Evolutionary conservation across 2,797 vertebrate species (phyloP).

Genomic region (Danio albolineatus): DNA sequence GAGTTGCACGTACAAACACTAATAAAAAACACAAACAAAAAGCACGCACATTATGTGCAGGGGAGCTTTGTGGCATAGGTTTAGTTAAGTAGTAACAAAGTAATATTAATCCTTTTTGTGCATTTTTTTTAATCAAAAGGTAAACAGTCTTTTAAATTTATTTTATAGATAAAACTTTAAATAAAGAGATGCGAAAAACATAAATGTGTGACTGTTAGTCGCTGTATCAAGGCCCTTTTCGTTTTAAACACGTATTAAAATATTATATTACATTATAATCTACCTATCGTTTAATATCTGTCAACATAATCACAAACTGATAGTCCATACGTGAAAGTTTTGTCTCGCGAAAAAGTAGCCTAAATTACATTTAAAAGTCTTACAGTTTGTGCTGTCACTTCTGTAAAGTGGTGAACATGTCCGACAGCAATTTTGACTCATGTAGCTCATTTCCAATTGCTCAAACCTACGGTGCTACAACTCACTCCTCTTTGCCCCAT

Average conservation of each 20-base stretch:
- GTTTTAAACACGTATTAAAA: background rate
- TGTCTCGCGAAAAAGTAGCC: too few species aligned
- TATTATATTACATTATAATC: background rate
- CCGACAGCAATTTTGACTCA: too few species aligned
- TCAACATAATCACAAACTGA: background rate
- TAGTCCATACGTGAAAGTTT: background rate
- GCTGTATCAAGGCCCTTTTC: background rate
- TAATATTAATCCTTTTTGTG: background rate
- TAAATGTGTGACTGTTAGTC: background rate
- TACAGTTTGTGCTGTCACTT: background rate
- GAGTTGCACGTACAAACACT: background rate
- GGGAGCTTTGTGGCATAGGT: background rate
- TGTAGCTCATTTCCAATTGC: slow-evolving; percentile 5
- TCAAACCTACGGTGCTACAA: background rate
- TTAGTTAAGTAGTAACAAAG: background rate
- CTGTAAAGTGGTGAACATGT: too few species aligned
- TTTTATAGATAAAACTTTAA: background rate
- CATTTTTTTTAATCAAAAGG: background rate
- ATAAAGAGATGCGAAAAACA: background rate
- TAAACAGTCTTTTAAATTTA: background rate
- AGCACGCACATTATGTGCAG: background rate
- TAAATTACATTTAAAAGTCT: background rate
- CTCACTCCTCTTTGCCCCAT: background rate
- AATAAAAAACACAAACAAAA: background rate
- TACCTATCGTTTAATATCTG: background rate